Evolutionary conservation across 2,113 vertebrate species (phyloP).

Genomic region (Penelope pileata): DNA sequence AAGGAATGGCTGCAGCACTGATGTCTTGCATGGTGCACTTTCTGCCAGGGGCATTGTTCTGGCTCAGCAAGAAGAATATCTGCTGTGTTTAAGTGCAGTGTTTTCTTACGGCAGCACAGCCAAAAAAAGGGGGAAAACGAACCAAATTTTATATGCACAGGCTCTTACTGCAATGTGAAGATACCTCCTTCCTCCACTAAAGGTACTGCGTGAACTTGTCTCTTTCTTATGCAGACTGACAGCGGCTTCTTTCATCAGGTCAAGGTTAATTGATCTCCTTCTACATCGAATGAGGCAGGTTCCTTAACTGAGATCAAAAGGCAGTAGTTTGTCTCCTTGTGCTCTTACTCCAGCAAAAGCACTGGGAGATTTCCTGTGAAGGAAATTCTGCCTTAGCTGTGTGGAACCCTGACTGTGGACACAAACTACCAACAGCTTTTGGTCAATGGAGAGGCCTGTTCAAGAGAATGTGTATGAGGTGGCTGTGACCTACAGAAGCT

Average conservation of each 20-base stretch:
- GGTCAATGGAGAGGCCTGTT: not conserved
- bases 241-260: not conserved
- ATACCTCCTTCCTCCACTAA: not conserved
- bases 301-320: not conserved
- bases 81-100: not conserved
- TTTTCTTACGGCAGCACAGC: not conserved
- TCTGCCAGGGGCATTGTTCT: not conserved
- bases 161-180: not conserved
- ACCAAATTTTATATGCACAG: not conserved
- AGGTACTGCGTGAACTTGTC: not conserved
- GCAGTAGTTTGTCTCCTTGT: not conserved
- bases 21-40: not conserved
- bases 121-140: not conserved
- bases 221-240: not conserved
- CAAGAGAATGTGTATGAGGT: not conserved
- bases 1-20: not conserved
- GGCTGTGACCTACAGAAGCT: not conserved
- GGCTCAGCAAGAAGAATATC: not conserved
- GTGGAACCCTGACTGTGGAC: not conserved
- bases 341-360: not conserved
- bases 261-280: not conserved
- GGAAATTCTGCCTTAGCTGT: not conserved
- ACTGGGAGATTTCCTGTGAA: rapidly evolving
- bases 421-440: not conserved
- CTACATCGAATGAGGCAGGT: not conserved